Evolutionary conservation across 2,888 invertebrate species (phyloP).

Genomic region (Tipula confusa): DNA sequence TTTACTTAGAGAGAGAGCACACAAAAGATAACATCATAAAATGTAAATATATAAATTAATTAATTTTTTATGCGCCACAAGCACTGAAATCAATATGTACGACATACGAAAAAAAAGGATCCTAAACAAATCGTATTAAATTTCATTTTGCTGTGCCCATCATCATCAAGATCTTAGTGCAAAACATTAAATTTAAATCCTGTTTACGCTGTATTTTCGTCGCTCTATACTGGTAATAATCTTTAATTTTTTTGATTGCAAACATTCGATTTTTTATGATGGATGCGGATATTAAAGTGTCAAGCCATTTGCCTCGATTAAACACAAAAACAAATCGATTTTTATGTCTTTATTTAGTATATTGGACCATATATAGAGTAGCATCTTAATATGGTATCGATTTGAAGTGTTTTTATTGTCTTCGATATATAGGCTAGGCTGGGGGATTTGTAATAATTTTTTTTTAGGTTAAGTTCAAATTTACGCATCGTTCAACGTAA

Average conservation of each 20-base stretch:
- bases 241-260: background rate
- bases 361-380: background rate
- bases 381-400: background rate
- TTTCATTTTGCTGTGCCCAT: background rate
- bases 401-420: background rate
- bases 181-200: background rate
- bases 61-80: background rate
- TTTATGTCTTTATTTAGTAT: background rate
- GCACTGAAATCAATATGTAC: background rate
- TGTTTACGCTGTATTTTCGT: too few relatives aligned
- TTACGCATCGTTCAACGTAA: slow-evolving; percentile 25
- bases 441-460: background rate
- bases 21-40: too few relatives aligned
- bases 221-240: background rate
- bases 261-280: background rate
- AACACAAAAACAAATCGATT: background rate
- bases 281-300: background rate
- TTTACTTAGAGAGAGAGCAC: too few relatives aligned
- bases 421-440: background rate
- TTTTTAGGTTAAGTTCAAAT: slow-evolving; percentile 9
- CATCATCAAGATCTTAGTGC: background rate
- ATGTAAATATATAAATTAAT: background rate
- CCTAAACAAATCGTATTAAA: background rate
- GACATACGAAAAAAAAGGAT: background rate
- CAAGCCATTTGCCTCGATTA: background rate